Conservation (phyloP, 2,113 vertebrate genomes). For the Merops nubicus region DNA sequence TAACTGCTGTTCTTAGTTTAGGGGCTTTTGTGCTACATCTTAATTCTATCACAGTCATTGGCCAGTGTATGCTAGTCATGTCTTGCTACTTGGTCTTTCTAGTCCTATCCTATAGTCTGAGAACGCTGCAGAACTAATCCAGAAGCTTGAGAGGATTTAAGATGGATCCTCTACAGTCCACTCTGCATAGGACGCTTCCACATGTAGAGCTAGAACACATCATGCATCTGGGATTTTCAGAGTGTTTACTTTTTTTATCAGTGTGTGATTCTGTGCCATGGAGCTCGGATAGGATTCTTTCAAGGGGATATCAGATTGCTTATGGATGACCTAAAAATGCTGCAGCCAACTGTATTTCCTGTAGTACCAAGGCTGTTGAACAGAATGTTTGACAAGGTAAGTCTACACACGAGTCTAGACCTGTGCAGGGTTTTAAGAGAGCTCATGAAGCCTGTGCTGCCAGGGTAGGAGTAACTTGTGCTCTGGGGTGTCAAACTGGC, state of each 20-base stretch:
- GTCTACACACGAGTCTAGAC: not conserved
- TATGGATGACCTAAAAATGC: constrained; percentile 94
- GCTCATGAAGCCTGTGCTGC: not conserved
- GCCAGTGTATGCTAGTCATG: not conserved
- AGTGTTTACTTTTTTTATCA: constrained; percentile 41
- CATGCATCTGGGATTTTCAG: not conserved
- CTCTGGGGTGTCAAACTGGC: not conserved
- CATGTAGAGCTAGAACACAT: not conserved
- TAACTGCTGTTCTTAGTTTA: not conserved
- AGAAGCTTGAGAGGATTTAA: not conserved
- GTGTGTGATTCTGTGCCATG: constrained; percentile 88
- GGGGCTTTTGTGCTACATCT: not conserved
- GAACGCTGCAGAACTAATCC: not conserved
- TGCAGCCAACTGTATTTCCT: constrained; percentile 93
- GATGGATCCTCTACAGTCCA: not conserved
- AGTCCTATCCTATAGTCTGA: not conserved
- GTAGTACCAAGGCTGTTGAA: constrained; percentile 95
- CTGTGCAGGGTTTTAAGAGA: not conserved
- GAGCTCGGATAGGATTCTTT: constrained; percentile 94
- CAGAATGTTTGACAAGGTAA: constrained; percentile 97
- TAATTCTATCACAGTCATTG: not conserved
- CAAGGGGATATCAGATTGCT: constrained; percentile 96
- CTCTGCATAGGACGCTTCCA: not conserved
- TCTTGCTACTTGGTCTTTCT: not conserved
- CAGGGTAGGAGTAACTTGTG: not conserved